These are phyloP conservation scores for Acrocephalus kingi DNA, from an alignment of 2,113 vertebrate genomes.

Conservation along the genomic window DNA sequence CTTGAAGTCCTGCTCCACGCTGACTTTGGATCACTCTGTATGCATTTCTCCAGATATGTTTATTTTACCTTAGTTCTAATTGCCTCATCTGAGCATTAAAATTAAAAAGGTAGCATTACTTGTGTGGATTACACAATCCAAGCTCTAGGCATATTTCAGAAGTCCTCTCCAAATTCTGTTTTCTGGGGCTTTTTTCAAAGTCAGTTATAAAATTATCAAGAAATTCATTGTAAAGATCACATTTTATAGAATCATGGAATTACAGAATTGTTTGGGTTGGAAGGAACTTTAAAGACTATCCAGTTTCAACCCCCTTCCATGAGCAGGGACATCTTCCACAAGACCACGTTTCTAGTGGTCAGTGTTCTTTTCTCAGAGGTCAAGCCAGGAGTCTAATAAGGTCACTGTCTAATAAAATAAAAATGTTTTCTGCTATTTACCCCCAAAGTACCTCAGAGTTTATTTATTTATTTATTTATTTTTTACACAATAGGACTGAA, in stretches of 20 bases:
- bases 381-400: background rate
- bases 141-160: accelerated
- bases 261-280: background rate
- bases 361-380: background rate
- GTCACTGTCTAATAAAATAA: background rate
- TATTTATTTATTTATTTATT: too few relatives aligned
- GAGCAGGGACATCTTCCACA: background rate
- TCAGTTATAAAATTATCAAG: background rate
- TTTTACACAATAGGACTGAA: background rate
- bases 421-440: background rate
- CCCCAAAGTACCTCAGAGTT: accelerated
- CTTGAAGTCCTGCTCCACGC: background rate
- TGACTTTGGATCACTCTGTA: background rate
- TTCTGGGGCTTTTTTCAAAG: background rate
- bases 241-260: background rate
- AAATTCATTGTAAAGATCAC: accelerated
- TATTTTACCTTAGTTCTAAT: background rate
- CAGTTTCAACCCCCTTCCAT: background rate
- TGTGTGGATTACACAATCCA: accelerated
- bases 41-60: accelerated
- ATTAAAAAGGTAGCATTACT: background rate
- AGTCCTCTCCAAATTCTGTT: background rate
- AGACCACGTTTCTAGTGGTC: accelerated
- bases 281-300: background rate
- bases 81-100: background rate